Conservation (phyloP, 2,888 invertebrate genomes). For the Eudemis profundana region DNA sequence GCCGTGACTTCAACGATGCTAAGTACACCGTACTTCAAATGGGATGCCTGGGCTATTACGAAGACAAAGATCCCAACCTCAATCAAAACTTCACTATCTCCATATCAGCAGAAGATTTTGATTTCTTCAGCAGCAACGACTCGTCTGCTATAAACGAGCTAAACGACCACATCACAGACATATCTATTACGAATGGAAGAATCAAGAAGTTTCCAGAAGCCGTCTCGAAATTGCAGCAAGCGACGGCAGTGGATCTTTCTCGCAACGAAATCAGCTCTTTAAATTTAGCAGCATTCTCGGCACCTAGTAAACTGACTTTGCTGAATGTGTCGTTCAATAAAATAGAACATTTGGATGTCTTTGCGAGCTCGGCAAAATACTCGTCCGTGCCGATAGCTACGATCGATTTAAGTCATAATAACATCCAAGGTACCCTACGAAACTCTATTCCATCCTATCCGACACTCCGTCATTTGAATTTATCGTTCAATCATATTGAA, state of each 20-base stretch:
- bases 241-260: conserved; percentile 23
- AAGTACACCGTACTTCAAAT: conserved; percentile 6
- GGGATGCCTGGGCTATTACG: conserved; percentile 19
- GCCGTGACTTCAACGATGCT: conserved; percentile 12
- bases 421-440: conserved; percentile 19
- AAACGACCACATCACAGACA: conserved; percentile 13
- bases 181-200: conserved; percentile 18
- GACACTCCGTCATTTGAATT: conserved; percentile 27
- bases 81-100: conserved; percentile 17
- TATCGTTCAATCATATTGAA: conserved; percentile 38
- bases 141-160: background rate
- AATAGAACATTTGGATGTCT: conserved; percentile 21
- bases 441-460: conserved; percentile 22
- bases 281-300: conserved; percentile 19
- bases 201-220: conserved; percentile 9
- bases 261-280: conserved; percentile 18
- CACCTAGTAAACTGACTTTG: background rate
- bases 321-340: conserved; percentile 31
- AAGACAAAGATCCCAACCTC: conserved; percentile 6
- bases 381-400: conserved; percentile 1
- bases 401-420: conserved; percentile 41
- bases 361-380: background rate
- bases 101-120: conserved; percentile 3
- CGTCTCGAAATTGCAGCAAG: conserved; percentile 4
- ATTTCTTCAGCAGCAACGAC: background rate